A percentile compares a stretch with the other conserved stretches of the same genome.
Evolutionary conservation across 2,113 vertebrate species (phyloP).

Genomic region (Peromyscus maniculatus): DNA sequence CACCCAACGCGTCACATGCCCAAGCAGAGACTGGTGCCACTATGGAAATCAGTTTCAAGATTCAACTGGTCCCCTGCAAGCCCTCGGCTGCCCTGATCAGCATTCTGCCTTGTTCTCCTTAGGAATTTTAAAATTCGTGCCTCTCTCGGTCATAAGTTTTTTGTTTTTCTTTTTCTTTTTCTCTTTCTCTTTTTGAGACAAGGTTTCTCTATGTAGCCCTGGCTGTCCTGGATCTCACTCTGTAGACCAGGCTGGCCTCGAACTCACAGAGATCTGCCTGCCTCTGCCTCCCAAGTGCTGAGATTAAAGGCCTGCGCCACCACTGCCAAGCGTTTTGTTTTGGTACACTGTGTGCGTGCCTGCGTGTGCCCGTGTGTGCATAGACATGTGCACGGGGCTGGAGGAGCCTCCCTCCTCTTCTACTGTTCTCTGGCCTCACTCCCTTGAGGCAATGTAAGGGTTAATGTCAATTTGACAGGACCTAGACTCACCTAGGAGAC

Average conservation of each 20-base stretch:
- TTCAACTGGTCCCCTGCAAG: neutral
- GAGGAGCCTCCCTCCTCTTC: neutral
- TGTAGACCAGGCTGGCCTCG: neutral
- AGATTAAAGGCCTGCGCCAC: neutral
- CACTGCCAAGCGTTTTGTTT: too few species aligned
- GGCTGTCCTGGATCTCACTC: neutral
- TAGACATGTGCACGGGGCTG: too few species aligned
- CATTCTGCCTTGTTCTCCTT: neutral
- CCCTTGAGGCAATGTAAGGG: neutral
- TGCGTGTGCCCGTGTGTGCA: too few species aligned
- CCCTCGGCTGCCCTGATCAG: neutral
- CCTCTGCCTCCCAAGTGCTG: neutral
- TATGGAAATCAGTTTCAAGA: neutral
- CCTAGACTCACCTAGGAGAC: neutral
- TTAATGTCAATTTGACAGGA: neutral
- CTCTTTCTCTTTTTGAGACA: neutral
- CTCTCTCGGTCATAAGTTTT: neutral
- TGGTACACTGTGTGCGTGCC: too few species aligned
- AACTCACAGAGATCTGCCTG: neutral
- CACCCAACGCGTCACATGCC: neutral
- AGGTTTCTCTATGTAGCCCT: neutral
- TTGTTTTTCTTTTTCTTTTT: neutral
- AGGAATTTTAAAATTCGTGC: neutral
- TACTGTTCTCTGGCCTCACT: neutral
- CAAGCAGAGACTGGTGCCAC: neutral